Conservation (phyloP, 2,888 invertebrate species). For the Scrobipalpa atriplicella region DNA sequence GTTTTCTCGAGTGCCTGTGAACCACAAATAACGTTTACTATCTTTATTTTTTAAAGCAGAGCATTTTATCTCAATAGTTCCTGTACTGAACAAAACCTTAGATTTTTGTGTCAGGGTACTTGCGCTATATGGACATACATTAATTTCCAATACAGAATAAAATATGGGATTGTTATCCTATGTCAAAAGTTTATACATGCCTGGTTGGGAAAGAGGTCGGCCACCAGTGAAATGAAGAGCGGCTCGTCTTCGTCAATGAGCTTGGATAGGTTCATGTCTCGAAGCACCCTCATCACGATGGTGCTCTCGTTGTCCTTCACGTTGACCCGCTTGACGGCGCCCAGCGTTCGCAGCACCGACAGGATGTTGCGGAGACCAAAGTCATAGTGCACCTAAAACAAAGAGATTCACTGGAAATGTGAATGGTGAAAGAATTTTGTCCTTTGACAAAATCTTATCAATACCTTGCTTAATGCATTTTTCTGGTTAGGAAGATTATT, state of each 20-base stretch:
- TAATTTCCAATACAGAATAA: too few relatives aligned
- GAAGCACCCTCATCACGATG: slow-evolving; percentile 97
- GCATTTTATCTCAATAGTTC: too few relatives aligned
- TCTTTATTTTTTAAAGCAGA: too few relatives aligned
- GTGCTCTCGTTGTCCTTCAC: slow-evolving; percentile 96
- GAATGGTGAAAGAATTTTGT: too few relatives aligned
- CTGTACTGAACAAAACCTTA: too few relatives aligned
- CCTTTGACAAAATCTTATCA: too few relatives aligned
- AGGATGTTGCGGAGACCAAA: slow-evolving; percentile 97
- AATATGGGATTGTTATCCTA: too few relatives aligned
- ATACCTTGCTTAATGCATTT: too few relatives aligned
- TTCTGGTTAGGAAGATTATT: too few relatives aligned
- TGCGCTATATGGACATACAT: too few relatives aligned
- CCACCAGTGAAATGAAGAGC: slow-evolving; percentile 97
- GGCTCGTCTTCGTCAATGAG: slow-evolving; percentile 99
- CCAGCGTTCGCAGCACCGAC: slow-evolving; percentile 95
- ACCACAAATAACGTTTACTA: neutral
- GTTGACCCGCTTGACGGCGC: slow-evolving; percentile 95
- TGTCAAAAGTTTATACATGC: too few relatives aligned
- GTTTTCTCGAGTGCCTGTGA: slow-evolving; percentile 94
- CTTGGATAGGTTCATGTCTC: slow-evolving; percentile 99
- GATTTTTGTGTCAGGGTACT: too few relatives aligned
- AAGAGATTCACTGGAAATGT: neutral
- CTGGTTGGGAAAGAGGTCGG: slow-evolving; percentile 98
- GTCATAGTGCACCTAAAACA: slow-evolving; percentile 94